Evolutionary conservation across 1,140 invertebrate genomes (phyloP).

Genomic region (Phymorhynchus buccinoides): DNA sequence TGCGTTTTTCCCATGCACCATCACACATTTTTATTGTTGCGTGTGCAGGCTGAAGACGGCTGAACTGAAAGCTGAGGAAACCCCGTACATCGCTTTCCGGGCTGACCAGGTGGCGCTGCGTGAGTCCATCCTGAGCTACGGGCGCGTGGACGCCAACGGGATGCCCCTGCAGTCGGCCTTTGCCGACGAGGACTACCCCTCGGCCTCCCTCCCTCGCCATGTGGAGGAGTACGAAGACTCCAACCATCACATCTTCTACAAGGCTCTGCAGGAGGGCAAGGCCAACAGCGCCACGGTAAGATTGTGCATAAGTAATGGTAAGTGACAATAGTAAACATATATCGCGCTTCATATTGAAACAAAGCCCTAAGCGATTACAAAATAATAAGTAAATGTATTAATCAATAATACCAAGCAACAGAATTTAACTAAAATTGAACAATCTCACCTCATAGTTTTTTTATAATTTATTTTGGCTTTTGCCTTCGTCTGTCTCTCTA

Average conservation of each 20-base stretch:
- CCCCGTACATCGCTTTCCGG: slow-evolving; percentile 62
- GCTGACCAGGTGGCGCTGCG: slow-evolving; percentile 55
- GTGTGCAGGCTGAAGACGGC: slow-evolving; percentile 52
- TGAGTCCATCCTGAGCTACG: slow-evolving; percentile 66
- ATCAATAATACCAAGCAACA: too few relatives aligned
- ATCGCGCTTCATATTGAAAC: too few relatives aligned
- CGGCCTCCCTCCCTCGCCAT: slow-evolving; percentile 63
- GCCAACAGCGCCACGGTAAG: slow-evolving; percentile 52
- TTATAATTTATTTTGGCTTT: too few relatives aligned
- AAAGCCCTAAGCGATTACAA: too few relatives aligned
- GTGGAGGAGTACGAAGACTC: slow-evolving; percentile 71
- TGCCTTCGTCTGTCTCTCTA: too few relatives aligned
- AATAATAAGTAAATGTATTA: too few relatives aligned
- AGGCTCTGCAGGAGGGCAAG: slow-evolving; percentile 62
- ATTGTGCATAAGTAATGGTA: too few relatives aligned
- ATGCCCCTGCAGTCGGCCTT: slow-evolving; percentile 58
- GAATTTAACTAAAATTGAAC: too few relatives aligned
- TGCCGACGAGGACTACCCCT: slow-evolving; percentile 56
- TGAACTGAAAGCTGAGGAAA: slow-evolving; percentile 66
- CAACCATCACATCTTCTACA: slow-evolving; percentile 68
- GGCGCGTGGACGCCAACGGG: slow-evolving; percentile 60
- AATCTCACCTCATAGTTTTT: too few relatives aligned
- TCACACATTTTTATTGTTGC: too few relatives aligned
- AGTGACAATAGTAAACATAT: too few relatives aligned
- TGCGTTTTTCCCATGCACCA: too few relatives aligned